A percentile compares a stretch with the other conserved stretches of the same genome.
Conservation (phyloP, 2,888 invertebrate genomes). For the Arenicola marina region DNA sequence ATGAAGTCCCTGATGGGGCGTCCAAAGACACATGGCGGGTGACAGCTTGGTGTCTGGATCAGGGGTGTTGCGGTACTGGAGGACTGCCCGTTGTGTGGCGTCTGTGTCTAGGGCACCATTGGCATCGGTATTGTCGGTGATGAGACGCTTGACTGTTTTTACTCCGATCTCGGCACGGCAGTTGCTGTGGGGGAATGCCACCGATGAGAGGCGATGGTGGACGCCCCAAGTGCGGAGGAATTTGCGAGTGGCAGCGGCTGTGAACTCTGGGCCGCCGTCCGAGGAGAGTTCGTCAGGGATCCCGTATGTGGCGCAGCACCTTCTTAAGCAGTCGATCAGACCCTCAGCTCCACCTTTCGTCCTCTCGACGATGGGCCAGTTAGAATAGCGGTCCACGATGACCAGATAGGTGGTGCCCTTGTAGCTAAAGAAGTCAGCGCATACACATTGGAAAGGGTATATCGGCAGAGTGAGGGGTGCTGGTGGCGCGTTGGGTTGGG, state of each 20-base stretch:
- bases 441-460: conserved; percentile 32
- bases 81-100: conserved; percentile 34
- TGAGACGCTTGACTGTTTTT: conserved; percentile 38
- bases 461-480: conserved; percentile 20
- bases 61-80: conserved; percentile 38
- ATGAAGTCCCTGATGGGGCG: conserved; percentile 35
- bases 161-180: conserved; percentile 38
- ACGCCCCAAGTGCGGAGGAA: no score
- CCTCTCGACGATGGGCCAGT: conserved; percentile 33
- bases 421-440: no score
- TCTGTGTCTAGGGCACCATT: conserved; percentile 35
- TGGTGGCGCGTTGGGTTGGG: conserved; percentile 36
- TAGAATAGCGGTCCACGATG: conserved; percentile 35
- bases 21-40: conserved; percentile 37
- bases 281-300: conserved; percentile 36
- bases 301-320: conserved; percentile 34
- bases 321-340: conserved; percentile 29
- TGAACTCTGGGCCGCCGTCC: conserved; percentile 39
- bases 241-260: no score
- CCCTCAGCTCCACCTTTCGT: conserved; percentile 21
- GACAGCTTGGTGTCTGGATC: conserved; percentile 36
- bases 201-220: conserved; percentile 37
- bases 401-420: conserved; percentile 31
- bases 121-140: conserved; percentile 34
- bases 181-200: conserved; percentile 40